Conservation (phyloP, 2,888 invertebrate species). For the Azorinus chamasolen region DNA sequence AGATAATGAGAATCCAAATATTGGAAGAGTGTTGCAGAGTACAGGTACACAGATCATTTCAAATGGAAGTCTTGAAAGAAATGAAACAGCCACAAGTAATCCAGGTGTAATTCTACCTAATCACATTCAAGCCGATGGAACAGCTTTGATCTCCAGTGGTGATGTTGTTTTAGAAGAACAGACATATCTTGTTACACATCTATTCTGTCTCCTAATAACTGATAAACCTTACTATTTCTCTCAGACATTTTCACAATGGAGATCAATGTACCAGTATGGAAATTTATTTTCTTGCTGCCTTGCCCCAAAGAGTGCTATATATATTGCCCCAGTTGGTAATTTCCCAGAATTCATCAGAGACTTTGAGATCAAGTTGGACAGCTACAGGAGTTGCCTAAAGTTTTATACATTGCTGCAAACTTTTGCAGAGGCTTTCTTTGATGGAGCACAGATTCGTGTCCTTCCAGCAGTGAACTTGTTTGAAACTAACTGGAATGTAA, state of each 20-base stretch:
- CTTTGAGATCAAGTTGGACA: slow-evolving; percentile 61
- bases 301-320: slow-evolving; percentile 72
- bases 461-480: slow-evolving; percentile 68
- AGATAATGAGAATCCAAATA: slow-evolving; percentile 22
- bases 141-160: background rate
- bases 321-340: slow-evolving; percentile 79
- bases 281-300: slow-evolving; percentile 67
- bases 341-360: slow-evolving; percentile 80
- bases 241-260: slow-evolving; percentile 82
- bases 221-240: slow-evolving; percentile 62
- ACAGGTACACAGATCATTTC: slow-evolving; percentile 22
- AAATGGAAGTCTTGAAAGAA: background rate
- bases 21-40: slow-evolving; percentile 24
- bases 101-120: no score
- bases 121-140: no score
- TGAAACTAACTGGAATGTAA: slow-evolving; percentile 73
- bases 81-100: background rate
- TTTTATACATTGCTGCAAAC: slow-evolving; percentile 75
- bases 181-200: background rate
- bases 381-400: slow-evolving; percentile 44
- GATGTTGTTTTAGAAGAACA: no score
- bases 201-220: slow-evolving; percentile 66
- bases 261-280: slow-evolving; percentile 68
- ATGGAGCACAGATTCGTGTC: slow-evolving; percentile 74
- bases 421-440: slow-evolving; percentile 79